These are phyloP conservation scores for Zelleria hepariella DNA, from an alignment of 2,888 invertebrate genomes.

Conservation along the genomic window DNA sequence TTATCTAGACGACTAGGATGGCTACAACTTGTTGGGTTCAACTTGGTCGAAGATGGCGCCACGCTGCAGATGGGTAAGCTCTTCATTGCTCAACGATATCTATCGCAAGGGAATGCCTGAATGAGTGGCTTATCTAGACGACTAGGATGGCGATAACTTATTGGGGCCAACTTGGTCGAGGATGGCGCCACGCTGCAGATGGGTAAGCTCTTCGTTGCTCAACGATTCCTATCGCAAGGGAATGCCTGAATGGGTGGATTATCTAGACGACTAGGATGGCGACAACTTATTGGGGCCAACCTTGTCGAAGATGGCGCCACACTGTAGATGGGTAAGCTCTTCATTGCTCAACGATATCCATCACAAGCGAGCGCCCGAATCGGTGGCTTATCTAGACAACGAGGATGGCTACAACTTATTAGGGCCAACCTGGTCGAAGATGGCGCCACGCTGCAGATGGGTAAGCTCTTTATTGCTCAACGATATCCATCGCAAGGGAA, in stretches of 20 bases:
- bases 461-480: constrained; percentile 51
- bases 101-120: no score
- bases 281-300: constrained; percentile 88
- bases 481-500: no score
- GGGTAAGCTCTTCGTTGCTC: constrained; percentile 67
- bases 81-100: no score
- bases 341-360: no score
- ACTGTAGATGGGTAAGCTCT: constrained; percentile 82
- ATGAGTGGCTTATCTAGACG: no score
- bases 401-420: no score
- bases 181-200: constrained; percentile 95
- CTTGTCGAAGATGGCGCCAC: constrained; percentile 94
- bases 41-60: constrained; percentile 92
- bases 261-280: constrained; percentile 91
- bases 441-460: constrained; percentile 94
- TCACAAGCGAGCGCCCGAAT: no score
- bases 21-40: constrained; percentile 90
- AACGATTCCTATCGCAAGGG: no score
- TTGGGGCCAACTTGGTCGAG: constrained; percentile 91
- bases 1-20: constrained; percentile 87
- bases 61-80: constrained; percentile 88
- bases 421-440: constrained; percentile 92
- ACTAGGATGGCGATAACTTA: constrained; percentile 86
- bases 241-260: no score
- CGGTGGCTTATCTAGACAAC: no score